phyloP scores from a whole-genome alignment of 1,140 invertebrate species.

The Bombus breviceps region DNA sequence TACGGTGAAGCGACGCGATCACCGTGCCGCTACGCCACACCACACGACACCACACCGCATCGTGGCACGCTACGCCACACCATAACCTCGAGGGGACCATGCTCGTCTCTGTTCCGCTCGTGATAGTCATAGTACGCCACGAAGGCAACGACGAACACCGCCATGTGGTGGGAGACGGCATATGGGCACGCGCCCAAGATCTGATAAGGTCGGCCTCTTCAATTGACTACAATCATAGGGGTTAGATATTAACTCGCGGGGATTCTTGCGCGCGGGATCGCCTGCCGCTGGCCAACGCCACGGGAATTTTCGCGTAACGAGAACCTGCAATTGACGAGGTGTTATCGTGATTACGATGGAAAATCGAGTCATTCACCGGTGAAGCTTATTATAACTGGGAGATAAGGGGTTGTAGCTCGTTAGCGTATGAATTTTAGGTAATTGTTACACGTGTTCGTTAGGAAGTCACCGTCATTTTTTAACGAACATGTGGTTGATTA shows the following conservation, averaged over 20 bases:
- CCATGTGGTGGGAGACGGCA: slow-evolving; percentile 74
- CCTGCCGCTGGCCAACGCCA: neutral
- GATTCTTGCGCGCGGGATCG: slow-evolving; percentile 40
- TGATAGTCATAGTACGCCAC: slow-evolving; percentile 31
- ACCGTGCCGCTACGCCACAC: neutral
- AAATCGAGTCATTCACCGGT: neutral
- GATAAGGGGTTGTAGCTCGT: neutral
- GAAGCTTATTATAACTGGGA: neutral
- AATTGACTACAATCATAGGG: slow-evolving; percentile 78
- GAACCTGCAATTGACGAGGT: slow-evolving; percentile 73
- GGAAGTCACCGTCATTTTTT: neutral
- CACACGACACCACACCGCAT: neutral
- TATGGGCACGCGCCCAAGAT: slow-evolving; percentile 79
- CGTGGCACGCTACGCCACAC: slow-evolving; percentile 13
- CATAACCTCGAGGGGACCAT: slow-evolving; percentile 18
- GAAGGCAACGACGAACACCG: slow-evolving; percentile 47
- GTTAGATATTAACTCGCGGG: slow-evolving; percentile 71
- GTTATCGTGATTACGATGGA: slow-evolving; percentile 70
- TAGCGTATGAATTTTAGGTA: neutral
- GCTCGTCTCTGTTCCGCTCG: slow-evolving; percentile 31
- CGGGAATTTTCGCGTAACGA: slow-evolving; percentile 71
- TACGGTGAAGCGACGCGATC: slow-evolving; percentile 46
- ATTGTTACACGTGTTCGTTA: neutral
- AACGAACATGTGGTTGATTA: neutral
- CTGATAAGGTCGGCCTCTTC: slow-evolving; percentile 75